Evolutionary conservation across 2,113 vertebrate species (phyloP), one percentile per base, ranked within the genome.

Genomic region (Eudyptes chrysolophus): DNA sequence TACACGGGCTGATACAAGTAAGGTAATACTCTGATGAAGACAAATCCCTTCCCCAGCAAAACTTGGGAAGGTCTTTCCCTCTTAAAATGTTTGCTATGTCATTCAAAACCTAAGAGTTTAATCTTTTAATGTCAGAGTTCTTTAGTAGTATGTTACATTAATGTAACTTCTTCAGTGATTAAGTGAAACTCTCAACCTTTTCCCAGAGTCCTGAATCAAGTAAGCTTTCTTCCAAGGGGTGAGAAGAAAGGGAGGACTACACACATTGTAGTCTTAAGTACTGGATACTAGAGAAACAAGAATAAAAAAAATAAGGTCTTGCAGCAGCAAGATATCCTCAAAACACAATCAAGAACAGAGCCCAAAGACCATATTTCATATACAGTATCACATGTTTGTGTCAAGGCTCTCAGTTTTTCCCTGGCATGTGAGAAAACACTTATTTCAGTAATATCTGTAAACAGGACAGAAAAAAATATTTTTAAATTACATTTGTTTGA

Each of bases 401-500:
- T 32, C 40, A 94, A 70, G 32, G 16, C 36, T 61, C 92, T 48
- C 55, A 25, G 40, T 36, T 86, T 84, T 91, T 54, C 55, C 9
- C 27, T 25, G 22, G 16, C 16, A 77, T 10, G 24, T 34, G 13
- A 54, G 40, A 84, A 90, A 82, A 78, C 10, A n/a, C 17, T 85
- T 62, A 60, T 42, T 87, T 55, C 72, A 66, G 74, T 36, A 82
- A 66, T 8, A 75, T 6, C 24, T 36, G 24, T 44, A 90, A 94
- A 57, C 0, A 0, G 8, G 14, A 66, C 14, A 66, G 58, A 46
- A 69, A n/a, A 29, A 42, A 34, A 1, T 3, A 6, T 25, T 74
- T 90, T 85, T n/a, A 27, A 60, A n/a, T 78, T 78, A 66, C 4
- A 13, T 54, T 62, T 71, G 9, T 13, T 66, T 57, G 18, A 87